phyloP scores from a whole-genome alignment of 2,113 vertebrate genomes.

The Cyanistes caeruleus region DNA sequence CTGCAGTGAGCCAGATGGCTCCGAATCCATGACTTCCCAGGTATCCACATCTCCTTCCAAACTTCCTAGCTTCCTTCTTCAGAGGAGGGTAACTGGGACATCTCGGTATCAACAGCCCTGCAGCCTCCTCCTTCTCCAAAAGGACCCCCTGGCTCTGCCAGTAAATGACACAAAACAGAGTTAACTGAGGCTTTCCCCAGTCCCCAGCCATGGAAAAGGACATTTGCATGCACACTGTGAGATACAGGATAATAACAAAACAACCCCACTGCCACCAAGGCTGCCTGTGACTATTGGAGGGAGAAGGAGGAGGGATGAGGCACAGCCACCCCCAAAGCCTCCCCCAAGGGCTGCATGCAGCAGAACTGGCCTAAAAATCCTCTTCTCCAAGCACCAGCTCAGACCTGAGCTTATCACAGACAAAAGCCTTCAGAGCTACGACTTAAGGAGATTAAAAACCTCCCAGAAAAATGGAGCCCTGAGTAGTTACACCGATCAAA shows the following conservation, averaged over 20 bases:
- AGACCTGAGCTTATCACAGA: conserved; percentile 22
- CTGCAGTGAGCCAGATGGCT: not conserved
- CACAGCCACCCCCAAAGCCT: not conserved
- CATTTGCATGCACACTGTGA: not conserved
- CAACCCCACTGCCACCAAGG: not conserved
- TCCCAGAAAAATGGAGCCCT: conserved; percentile 60
- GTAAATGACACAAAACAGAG: not conserved
- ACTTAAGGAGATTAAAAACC: conserved; percentile 68
- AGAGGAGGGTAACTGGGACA: not conserved
- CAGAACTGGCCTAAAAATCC: conserved; percentile 15
- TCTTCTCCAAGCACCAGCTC: not conserved
- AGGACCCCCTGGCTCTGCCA: not conserved
- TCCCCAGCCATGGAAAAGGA: not conserved
- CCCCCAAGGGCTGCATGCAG: not conserved
- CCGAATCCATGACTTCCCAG: accelerated
- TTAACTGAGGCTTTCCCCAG: not conserved
- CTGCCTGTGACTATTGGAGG: not conserved
- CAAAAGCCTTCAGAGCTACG: conserved; percentile 33
- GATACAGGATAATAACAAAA: not conserved
- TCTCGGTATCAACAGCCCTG: not conserved
- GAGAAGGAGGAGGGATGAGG: not conserved
- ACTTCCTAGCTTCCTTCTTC: not conserved
- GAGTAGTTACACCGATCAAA: conserved; percentile 62
- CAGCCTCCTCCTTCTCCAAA: not conserved
- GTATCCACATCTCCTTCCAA: not conserved